phyloP scores from a whole-genome alignment of 2,888 invertebrate genomes.

The Anodontia alba region DNA sequence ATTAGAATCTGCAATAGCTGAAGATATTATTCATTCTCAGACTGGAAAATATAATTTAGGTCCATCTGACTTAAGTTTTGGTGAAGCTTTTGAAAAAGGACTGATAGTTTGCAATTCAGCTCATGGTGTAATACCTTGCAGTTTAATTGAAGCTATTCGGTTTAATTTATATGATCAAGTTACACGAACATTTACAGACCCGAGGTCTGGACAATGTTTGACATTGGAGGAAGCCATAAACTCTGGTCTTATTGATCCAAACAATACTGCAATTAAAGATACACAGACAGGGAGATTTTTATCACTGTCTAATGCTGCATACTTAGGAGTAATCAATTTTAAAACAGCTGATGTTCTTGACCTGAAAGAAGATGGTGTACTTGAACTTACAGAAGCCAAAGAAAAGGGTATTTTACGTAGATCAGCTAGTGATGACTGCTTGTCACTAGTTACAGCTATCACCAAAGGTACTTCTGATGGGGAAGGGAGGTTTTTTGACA shows the following conservation, averaged over 20 bases:
- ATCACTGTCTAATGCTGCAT: slow-evolving; percentile 62
- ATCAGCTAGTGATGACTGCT: slow-evolving; percentile 85
- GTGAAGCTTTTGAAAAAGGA: slow-evolving; percentile 93
- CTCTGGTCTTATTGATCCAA: slow-evolving; percentile 63
- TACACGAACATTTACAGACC: slow-evolving; percentile 92
- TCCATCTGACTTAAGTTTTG: slow-evolving; percentile 85
- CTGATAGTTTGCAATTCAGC: slow-evolving; percentile 72
- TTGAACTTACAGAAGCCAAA: slow-evolving; percentile 64
- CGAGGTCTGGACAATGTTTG: slow-evolving; percentile 68
- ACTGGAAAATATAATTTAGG: slow-evolving; percentile 69
- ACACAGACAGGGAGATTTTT: slow-evolving; percentile 59
- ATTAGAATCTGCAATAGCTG: slow-evolving; percentile 75
- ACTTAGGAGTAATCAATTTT: slow-evolving; percentile 52
- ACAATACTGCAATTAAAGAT: slow-evolving; percentile 64
- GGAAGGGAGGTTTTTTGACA: slow-evolving; percentile 70
- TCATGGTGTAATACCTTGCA: slow-evolving; percentile 55
- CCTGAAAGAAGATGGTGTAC: slow-evolving; percentile 45
- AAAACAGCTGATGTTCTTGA: slow-evolving; percentile 59
- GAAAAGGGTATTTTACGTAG: slow-evolving; percentile 59
- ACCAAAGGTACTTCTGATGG: slow-evolving; percentile 90
- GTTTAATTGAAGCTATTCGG: slow-evolving; percentile 56
- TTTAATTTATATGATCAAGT: slow-evolving; percentile 86
- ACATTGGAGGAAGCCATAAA: slow-evolving; percentile 75
- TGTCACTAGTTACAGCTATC: slow-evolving; percentile 96
- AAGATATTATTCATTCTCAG: slow-evolving; percentile 71